phyloP scores from a whole-genome alignment of 2,888 invertebrate species.

The Aporophyla lueneburgensis region DNA sequence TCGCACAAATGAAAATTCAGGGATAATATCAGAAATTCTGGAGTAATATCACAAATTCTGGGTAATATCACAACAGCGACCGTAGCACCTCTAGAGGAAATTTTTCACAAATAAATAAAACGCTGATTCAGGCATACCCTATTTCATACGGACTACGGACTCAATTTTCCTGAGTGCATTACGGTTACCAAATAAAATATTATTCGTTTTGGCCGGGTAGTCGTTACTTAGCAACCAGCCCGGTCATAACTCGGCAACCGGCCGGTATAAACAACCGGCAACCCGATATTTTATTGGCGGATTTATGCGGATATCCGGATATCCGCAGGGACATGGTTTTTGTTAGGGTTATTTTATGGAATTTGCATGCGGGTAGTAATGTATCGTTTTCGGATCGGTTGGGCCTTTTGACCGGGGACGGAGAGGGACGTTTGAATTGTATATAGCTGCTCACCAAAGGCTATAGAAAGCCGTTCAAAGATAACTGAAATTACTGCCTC shows the following conservation, averaged over 20 bases:
- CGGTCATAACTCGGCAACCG: constrained; percentile 74
- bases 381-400: constrained; percentile 57
- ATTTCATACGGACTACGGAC: constrained; percentile 73
- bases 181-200: constrained; percentile 77
- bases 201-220: constrained; percentile 61
- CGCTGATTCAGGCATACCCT: constrained; percentile 68
- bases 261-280: constrained; percentile 73
- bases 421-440: constrained; percentile 25
- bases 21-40: constrained; percentile 26
- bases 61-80: constrained; percentile 45
- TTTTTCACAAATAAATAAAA: constrained; percentile 63
- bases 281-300: constrained; percentile 77
- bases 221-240: constrained; percentile 65
- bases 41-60: constrained; percentile 40
- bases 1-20: constrained; percentile 60
- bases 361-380: constrained; percentile 63
- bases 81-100: constrained; percentile 26
- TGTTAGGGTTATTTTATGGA: constrained; percentile 68
- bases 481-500: not conserved
- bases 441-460: not conserved
- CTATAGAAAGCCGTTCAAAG: constrained; percentile 1
- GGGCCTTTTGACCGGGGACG: constrained; percentile 20
- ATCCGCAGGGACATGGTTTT: constrained; percentile 70
- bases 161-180: constrained; percentile 84
- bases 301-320: constrained; percentile 74